Conservation (phyloP, 2,113 vertebrate genomes). For the Pavo muticus region DNA sequence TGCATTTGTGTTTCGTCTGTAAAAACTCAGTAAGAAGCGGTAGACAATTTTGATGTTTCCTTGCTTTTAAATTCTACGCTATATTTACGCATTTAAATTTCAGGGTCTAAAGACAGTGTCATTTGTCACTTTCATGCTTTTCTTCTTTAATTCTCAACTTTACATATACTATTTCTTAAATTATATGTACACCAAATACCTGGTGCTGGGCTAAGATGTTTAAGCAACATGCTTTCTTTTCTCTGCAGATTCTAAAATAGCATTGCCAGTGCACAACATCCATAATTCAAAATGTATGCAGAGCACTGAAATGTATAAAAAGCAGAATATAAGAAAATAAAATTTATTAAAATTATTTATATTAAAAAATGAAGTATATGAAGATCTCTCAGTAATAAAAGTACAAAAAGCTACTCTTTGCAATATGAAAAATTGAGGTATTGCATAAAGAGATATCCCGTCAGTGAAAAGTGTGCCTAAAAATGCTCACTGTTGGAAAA, state of each 20-base stretch:
- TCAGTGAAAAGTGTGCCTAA: slow-evolving; percentile 99
- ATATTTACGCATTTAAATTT: slow-evolving; percentile 80
- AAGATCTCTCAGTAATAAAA: slow-evolving; percentile 99
- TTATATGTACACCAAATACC: slow-evolving; percentile 90
- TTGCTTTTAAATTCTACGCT: slow-evolving; percentile 84
- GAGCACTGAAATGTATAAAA: slow-evolving; percentile 99
- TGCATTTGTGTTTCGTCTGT: slow-evolving; percentile 93
- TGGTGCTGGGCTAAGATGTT: slow-evolving; percentile 89
- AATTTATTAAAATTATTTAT: slow-evolving; percentile 99
- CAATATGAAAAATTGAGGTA: slow-evolving; percentile 99
- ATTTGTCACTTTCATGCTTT: slow-evolving; percentile 87
- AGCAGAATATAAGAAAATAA: slow-evolving; percentile 99
- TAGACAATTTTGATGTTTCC: slow-evolving; percentile 85
- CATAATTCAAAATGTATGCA: slow-evolving; percentile 98
- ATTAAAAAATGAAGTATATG: slow-evolving; percentile 99
- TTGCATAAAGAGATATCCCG: slow-evolving; percentile 99
- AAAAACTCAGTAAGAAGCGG: slow-evolving; percentile 87
- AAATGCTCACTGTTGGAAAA: slow-evolving; percentile 99
- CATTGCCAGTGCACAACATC: slow-evolving; percentile 95
- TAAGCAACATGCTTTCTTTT: slow-evolving; percentile 92
- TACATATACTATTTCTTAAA: slow-evolving; percentile 90
- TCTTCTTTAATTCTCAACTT: slow-evolving; percentile 91
- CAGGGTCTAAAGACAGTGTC: slow-evolving; percentile 85
- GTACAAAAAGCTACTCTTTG: slow-evolving; percentile 99
- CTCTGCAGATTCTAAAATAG: slow-evolving; percentile 97